These are phyloP conservation scores for Xenotilapia leptura DNA, from an alignment of 2,113 vertebrate species.

Conservation along the genomic window DNA sequence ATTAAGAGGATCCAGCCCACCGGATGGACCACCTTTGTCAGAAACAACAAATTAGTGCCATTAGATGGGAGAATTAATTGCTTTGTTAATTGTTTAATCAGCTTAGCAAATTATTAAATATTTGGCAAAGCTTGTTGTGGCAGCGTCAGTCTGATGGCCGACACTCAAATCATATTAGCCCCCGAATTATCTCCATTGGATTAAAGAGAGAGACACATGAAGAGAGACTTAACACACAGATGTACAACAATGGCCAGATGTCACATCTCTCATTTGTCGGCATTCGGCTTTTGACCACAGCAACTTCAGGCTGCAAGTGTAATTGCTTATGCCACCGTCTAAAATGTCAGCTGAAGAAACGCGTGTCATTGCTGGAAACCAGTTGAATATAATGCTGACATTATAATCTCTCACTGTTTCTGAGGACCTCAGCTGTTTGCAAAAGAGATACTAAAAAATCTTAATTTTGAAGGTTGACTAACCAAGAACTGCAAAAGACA, in stretches of 20 bases:
- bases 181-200: constrained; percentile 59
- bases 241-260: constrained; percentile 51
- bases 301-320: background rate
- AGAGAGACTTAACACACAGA: constrained; percentile 51
- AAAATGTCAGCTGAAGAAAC: background rate
- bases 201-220: constrained; percentile 46
- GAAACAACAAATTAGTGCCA: constrained; percentile 67
- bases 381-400: background rate
- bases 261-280: constrained; percentile 5
- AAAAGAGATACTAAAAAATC: background rate
- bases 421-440: background rate
- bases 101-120: constrained; percentile 68
- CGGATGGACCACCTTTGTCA: constrained; percentile 61
- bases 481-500: background rate
- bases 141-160: constrained; percentile 49
- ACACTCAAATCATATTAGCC: constrained; percentile 68
- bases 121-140: constrained; percentile 62
- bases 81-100: constrained; percentile 70
- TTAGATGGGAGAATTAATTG: constrained; percentile 66
- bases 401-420: background rate
- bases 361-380: background rate
- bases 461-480: background rate
- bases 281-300: background rate
- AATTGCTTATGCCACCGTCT: background rate
- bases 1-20: constrained; percentile 51